Percentiles rank a stretch among this genome's conserved stretches.
phyloP scores from a whole-genome alignment of 1,140 invertebrate genomes.

The Bactericera cockerelli region DNA sequence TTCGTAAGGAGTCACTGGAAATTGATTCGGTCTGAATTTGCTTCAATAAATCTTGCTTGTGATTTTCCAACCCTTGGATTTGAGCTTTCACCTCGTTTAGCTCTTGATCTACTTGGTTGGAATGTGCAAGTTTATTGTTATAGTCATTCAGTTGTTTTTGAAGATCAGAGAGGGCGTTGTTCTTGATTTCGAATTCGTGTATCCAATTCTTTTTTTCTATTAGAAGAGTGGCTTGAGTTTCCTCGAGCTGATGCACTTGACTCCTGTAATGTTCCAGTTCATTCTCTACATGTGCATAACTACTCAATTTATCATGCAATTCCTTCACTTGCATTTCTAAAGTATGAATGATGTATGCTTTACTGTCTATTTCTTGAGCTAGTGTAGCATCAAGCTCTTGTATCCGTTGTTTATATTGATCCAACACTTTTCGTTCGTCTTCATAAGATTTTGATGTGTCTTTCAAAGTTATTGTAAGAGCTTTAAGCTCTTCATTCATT shows the following conservation, averaged over 20 bases:
- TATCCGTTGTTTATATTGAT: background rate
- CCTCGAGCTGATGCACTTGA: background rate
- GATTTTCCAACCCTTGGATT: background rate
- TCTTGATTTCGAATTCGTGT: background rate
- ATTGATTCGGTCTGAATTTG: background rate
- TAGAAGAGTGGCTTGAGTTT: background rate
- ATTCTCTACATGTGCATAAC: background rate
- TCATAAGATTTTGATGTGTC: background rate
- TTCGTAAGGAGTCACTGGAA: background rate
- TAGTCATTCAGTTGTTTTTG: background rate
- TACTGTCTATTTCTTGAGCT: background rate
- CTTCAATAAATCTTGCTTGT: background rate
- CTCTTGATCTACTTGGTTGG: background rate
- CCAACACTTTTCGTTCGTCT: background rate
- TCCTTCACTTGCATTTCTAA: background rate
- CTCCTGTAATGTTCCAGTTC: background rate
- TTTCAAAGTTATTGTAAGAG: background rate
- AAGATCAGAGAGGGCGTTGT: background rate
- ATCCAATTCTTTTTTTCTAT: background rate
- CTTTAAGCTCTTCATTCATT: background rate
- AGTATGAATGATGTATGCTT: background rate
- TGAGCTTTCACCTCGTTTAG: background rate
- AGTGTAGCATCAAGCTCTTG: background rate
- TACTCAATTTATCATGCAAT: background rate
- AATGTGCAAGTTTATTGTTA: background rate